Evolutionary conservation across 2,113 vertebrate genomes (phyloP), one percentile per base, ranked within the genome.

Genomic region (Ahaetulla prasina): DNA sequence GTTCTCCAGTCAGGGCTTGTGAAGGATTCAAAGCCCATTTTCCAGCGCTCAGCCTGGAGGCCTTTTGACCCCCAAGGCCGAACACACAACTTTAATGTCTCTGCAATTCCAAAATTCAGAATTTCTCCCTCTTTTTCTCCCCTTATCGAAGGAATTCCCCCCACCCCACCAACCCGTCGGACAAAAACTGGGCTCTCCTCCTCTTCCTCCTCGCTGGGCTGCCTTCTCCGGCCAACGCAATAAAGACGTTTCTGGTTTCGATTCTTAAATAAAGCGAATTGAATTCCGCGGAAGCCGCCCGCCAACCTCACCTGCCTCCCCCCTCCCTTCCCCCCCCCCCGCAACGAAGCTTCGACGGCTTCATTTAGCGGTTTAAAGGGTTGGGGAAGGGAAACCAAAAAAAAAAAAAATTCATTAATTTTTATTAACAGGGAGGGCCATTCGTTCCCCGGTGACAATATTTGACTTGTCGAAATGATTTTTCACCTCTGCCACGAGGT

Each of bases 381-480:
- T 53, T 53, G 16, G 14, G 20, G 54, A 6, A 6, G 47, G 22
- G 49, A 4, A 60, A 20, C 53, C 16, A 5, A 97, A 97, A 45
- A 97, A 97, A 97, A 97, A 97, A 94, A 98, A 98, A 98, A 98
- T 98, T 98, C 98, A 98, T 98, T 98, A 97, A 98, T 98, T 98
- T 98, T 98, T 98, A 98, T 99, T 98, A 99, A 98, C 98, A 98
- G 98, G 97, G 97, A 98, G 98, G 98, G 97, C 97, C 98, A 98
- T 98, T 98, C 98, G 98, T 98, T 97, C 98, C 98, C 97, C 97
- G 94, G 97, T 97, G 98, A 98, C 97, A 98, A 98, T 98, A 98
- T 98, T 98, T 98, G 98, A 98, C 98, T 98, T 98, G 98, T 98
- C 98, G 98, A 98, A 98, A 99, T 99, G 98, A 99, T 99, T 98